Conservation (phyloP, 2,888 invertebrate species). For the Leucophenga maculata region DNA sequence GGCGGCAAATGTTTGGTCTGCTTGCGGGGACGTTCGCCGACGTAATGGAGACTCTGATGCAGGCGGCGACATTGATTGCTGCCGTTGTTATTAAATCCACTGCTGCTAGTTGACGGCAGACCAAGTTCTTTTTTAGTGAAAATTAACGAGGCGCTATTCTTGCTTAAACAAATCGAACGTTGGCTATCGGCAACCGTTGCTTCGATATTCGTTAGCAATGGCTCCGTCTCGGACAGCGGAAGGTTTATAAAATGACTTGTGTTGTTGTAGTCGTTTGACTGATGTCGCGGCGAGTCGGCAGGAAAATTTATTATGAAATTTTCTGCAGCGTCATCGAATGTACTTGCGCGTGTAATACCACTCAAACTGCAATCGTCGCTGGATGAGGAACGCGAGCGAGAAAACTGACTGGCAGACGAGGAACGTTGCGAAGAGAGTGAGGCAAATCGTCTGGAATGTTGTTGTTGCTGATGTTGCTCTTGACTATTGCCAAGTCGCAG, state of each 20-base stretch:
- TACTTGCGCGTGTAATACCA: constrained; percentile 47
- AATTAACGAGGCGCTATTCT: constrained; percentile 70
- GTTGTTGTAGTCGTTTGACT: constrained; percentile 33
- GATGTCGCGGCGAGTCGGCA: constrained; percentile 54
- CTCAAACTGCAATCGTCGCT: constrained; percentile 54
- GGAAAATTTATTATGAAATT: constrained; percentile 67
- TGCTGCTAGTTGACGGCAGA: constrained; percentile 27
- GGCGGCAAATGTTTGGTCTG: constrained; percentile 56
- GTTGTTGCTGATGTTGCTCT: constrained; percentile 16
- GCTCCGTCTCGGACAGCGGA: constrained; percentile 70
- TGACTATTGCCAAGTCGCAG: constrained; percentile 12
- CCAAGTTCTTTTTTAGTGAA: constrained; percentile 69
- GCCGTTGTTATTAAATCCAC: constrained; percentile 38
- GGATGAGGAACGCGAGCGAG: constrained; percentile 47
- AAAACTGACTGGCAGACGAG: constrained; percentile 30
- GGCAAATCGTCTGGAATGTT: constrained; percentile 23
- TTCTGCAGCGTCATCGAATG: constrained; percentile 68
- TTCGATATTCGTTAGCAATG: constrained; percentile 68
- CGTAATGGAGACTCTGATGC: constrained; percentile 54
- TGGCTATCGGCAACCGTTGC: constrained; percentile 64
- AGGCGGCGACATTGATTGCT: constrained; percentile 45
- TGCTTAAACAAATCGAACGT: constrained; percentile 67
- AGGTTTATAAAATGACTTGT: constrained; percentile 41
- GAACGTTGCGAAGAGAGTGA: constrained; percentile 28
- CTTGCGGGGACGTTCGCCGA: constrained; percentile 41